Evolutionary conservation across 2,113 vertebrate species (phyloP), one percentile per base, ranked within the genome.

Genomic region (Solenodon paradoxus): DNA sequence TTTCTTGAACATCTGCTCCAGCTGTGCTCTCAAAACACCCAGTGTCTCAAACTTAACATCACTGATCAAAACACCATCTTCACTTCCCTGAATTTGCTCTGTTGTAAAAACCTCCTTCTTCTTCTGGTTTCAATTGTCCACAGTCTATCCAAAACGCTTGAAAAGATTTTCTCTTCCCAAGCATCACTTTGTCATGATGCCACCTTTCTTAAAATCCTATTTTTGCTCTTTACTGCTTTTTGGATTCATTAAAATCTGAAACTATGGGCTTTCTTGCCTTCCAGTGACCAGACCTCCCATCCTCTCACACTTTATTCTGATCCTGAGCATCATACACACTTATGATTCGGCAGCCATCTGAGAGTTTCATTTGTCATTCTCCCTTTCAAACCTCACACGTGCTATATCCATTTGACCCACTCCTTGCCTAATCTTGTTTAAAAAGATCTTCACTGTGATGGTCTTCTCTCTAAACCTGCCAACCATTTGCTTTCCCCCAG

Each of bases 131-230:
- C 47, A 77, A 8, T 57, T 28, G 69, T 40, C 35, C n/a, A 93
- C 38, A 68, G 9, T 68, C 77, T 90, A 93, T 72, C 84, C 75
- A 88, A 75, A 91, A 66, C 47, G 51, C 15, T 47, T 84, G 17
- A 94, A 94, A 85, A 49, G 74, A 88, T 20, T 49, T 72, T 40
- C 53, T 71, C 57, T 85, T 92, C 55, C 51, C 32, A 42, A 92
- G 12, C 1, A 20, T 51, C 38, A 47, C 35, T 90, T 77, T 49
- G n/a, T 80, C 53, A 87, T 2, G 11, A 4, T 53, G 61, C 49
- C 84, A 81, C 35, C 32, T 89, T 85, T 68, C 64, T 87, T 83
- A 83, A 66, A 87, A 74, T 55, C 22, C 42, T 90, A 55, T 4
- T 53, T 9, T 51, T 57, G 55, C 4, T 84, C 32, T 79, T 66